Base-by-base conservation (phyloP, 2,888 invertebrate species). In the Temnothorax rugatulus region DNA sequence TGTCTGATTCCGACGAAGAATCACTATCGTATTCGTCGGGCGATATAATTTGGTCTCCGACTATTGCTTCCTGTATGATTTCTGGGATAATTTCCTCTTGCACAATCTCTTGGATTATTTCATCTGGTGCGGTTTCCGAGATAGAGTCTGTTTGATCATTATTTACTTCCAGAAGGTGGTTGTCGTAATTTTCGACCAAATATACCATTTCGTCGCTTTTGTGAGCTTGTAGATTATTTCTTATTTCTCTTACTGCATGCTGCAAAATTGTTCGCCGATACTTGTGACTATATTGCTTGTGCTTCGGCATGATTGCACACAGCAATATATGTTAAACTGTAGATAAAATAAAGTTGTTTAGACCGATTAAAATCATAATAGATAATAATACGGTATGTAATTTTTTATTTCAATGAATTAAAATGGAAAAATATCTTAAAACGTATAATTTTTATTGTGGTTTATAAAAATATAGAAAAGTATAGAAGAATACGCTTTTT, bases 111-210 rank as follows among this genome's bases (percentile, higher is more conserved):
- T 41, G 34, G 2, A 64, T 64, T 2, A 64, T 64, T 64, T 41
- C 13, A 34, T 64, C 38, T 64, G 11, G 13, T 34, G 34, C 63
- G n/a, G n/a, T 38, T 63, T 63, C n/a, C 63, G 63, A 63, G n/a
- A 63, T 38, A 38, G 4, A n/a, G 13, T 63, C 11, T n/a, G 13
- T 38, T 63, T 18, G 0, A 13, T 63, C 2, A n/a, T 38, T 13
- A 4, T 63, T 63, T n/a, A 38, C 63, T 38, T 38, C 13, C 2
- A 63, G 13, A 64, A 63, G n/a, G 9, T 13, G 21, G 4, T 5
- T 64, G 11, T 64, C n/a, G 38, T 1, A 38, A 64, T 64, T 64
- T 38, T 59, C n/a, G 52, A 8, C 7, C 15, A 2, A 64, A 64
- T 64, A 13, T 64, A 9, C n/a, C 38, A 38, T 63, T 63, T 63